These are phyloP conservation scores for Hydraecia micacea DNA, from an alignment of 2,888 invertebrate species.

Conservation along the genomic window DNA sequence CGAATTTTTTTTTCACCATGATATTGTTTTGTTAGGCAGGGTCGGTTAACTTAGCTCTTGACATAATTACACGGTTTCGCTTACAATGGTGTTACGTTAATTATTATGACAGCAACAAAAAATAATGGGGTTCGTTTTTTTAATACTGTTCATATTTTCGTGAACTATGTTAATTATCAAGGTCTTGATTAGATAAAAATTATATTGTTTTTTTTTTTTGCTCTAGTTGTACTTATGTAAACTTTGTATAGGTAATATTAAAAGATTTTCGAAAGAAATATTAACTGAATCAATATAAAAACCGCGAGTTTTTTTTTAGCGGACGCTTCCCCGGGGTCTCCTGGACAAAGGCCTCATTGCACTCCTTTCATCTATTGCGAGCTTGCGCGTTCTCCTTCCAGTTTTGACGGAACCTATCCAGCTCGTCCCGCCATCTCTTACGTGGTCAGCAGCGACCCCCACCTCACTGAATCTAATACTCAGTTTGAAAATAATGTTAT, in stretches of 20 bases:
- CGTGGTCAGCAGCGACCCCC: background rate
- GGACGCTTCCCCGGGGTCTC: no score
- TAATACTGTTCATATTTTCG: constrained; percentile 40
- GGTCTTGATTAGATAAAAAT: constrained; percentile 32
- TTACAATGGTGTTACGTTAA: constrained; percentile 66
- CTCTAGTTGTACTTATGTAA: constrained; percentile 21
- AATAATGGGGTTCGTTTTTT: constrained; percentile 21
- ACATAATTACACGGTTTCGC: constrained; percentile 75
- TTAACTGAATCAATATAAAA: background rate
- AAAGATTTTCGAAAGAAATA: background rate
- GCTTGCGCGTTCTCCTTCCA: background rate
- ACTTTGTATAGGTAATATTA: background rate
- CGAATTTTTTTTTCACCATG: constrained; percentile 53
- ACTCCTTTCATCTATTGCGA: background rate
- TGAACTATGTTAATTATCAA: constrained; percentile 49
- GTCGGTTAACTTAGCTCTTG: constrained; percentile 71
- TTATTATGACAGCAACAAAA: constrained; percentile 51
- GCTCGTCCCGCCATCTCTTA: background rate
- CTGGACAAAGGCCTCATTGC: background rate
- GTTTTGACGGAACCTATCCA: background rate
- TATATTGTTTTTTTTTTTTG: constrained; percentile 31
- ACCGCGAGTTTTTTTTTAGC: background rate
- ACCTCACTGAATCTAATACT: background rate
- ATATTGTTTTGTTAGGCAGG: constrained; percentile 60
- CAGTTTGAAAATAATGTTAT: background rate